phyloP scores from a whole-genome alignment of 2,797 vertebrate genomes.

The Leucoraja ocellata region DNA sequence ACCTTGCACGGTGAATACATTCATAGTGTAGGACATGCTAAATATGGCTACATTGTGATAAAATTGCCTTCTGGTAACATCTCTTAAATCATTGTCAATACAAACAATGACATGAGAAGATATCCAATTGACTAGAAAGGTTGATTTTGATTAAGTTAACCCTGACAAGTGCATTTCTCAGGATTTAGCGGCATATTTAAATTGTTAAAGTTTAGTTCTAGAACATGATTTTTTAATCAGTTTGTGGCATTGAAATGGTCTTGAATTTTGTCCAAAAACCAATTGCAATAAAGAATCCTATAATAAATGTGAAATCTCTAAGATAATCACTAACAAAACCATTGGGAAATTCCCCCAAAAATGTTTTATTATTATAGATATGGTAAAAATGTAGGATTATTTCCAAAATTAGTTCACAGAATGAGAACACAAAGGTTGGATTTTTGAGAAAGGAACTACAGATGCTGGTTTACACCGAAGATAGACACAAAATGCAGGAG shows the following conservation, averaged over 20 bases:
- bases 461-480: too few species aligned
- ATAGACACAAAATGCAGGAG: too few species aligned
- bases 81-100: not conserved
- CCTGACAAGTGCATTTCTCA: not conserved
- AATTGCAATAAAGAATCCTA: not conserved
- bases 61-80: not conserved
- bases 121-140: not conserved
- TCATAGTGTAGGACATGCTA: not conserved
- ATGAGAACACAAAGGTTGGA: too few species aligned
- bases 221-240: not conserved
- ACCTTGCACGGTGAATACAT: not conserved
- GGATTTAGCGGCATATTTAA: not conserved
- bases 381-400: not conserved
- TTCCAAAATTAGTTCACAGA: not conserved
- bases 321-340: not conserved
- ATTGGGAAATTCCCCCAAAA: not conserved
- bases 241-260: not conserved
- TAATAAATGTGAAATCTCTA: too few species aligned
- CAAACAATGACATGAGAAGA: not conserved
- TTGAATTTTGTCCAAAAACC: not conserved
- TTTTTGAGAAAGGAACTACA: too few species aligned
- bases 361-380: not conserved
- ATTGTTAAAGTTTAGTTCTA: not conserved
- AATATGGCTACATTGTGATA: not conserved
- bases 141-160: not conserved